These are phyloP conservation scores for Eurytoma adleriae DNA, from an alignment of 2,888 invertebrate species.

Conservation along the genomic window DNA sequence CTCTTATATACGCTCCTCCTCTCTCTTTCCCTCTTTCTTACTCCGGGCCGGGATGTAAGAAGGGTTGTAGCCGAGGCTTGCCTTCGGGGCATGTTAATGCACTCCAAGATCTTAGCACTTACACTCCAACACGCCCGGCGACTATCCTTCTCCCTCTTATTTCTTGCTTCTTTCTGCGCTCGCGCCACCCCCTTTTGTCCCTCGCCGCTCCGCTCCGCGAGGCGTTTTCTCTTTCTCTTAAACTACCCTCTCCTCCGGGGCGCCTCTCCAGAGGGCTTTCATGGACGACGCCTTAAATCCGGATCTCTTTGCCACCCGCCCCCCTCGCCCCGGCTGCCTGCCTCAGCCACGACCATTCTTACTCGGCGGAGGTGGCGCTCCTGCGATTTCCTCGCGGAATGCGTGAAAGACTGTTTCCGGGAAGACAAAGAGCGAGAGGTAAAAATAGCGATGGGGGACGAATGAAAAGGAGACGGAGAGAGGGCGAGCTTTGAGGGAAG, in stretches of 20 bases:
- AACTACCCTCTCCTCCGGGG: conserved; percentile 65
- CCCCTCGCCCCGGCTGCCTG: not conserved
- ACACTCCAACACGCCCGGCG: conserved; percentile 74
- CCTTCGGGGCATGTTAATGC: conserved; percentile 75
- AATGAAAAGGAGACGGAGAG: conserved; percentile 18
- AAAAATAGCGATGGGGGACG: conserved; percentile 36
- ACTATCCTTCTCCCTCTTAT: conserved; percentile 46
- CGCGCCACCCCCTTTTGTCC: conserved; percentile 50
- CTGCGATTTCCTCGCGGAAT: conserved; percentile 58
- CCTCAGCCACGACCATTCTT: conserved; percentile 50
- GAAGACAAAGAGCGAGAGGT: conserved; percentile 51
- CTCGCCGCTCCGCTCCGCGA: conserved; percentile 49
- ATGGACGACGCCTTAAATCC: conserved; percentile 75
- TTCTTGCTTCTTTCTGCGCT: conserved; percentile 50
- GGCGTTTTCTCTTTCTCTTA: conserved; percentile 75
- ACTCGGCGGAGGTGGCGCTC: conserved; percentile 53
- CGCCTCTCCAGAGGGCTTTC: conserved; percentile 75
- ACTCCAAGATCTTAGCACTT: conserved; percentile 76
- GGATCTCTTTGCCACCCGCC: conserved; percentile 70
- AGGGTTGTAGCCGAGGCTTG: conserved; percentile 74
- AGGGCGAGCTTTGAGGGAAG: not conserved
- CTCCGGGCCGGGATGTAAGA: conserved; percentile 72
- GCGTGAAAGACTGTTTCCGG: conserved; percentile 55
- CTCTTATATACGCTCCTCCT: conserved; percentile 33
- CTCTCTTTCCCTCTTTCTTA: conserved; percentile 60